Base-by-base conservation (phyloP, 2,888 invertebrate genomes). In the Agrochola macilenta region DNA sequence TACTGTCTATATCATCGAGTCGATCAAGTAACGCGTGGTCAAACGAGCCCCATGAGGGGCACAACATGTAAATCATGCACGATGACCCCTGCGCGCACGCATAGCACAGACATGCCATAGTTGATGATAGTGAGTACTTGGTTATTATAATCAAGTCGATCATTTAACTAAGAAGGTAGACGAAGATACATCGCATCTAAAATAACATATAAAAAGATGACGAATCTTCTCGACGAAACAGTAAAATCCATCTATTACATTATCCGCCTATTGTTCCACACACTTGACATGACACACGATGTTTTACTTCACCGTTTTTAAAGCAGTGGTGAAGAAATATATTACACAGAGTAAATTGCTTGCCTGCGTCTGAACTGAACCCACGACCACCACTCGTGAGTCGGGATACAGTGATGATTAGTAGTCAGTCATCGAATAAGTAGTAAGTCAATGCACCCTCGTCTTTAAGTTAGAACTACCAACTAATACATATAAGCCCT, bases 91-190 rank as follows among this genome's bases (percentile, higher is more conserved):
- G 52, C 52, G 20, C 52, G 20, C 52, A 52, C 20, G 17, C 49
- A 49, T 17, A 17, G 14, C 49, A 49, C 46, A 81, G 89, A 23
- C 95, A 95, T 83, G 90, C 93, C 63, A 95, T 96, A 95, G 94
- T 94, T 46, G 43, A 46, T 52, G 52, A 20, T 52, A 7, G 5
- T 52, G 52, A 52, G 52, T 52, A 52, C 20, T 52, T 52, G 52
- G 20, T 20, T 52, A 20, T 52, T 52, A 52, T 52, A 52, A 57
- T 57, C 57, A n/a, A n/a, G n/a, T 12, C 57, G 1, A 2, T n/a
- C 11, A 57, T 57, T n/a, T 57, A n/a, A 57, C 12, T 8, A 52
- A 23, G n/a, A 46, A n/a, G n/a, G 9, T n/a, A 65, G 49, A 20
- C 49, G 20, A 52, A 54, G 52, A 54, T 52, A 20, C 52, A 52